Conservation (phyloP, 1,140 invertebrate genomes). For the Paraescarpia echinospica region DNA sequence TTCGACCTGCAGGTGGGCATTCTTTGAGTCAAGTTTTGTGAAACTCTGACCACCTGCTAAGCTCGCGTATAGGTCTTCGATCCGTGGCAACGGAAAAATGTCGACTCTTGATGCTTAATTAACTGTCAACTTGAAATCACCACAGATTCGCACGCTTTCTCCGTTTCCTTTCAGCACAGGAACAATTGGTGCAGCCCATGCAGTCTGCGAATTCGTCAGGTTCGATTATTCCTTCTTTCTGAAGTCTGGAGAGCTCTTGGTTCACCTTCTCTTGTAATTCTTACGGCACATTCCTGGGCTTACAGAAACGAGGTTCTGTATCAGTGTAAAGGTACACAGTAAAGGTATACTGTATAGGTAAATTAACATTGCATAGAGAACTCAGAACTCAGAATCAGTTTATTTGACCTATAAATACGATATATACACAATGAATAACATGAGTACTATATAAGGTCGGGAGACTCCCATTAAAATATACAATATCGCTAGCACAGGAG, state of each 20-base stretch:
- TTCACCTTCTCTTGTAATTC: slow-evolving; percentile 38
- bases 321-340: no score
- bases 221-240: slow-evolving; percentile 34
- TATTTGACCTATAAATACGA: no score
- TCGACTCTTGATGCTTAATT: slow-evolving; percentile 43
- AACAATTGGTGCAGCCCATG: slow-evolving; percentile 56
- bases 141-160: slow-evolving; percentile 45
- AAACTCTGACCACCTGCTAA: slow-evolving; percentile 42
- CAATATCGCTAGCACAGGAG: no score
- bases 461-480: no score
- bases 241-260: slow-evolving; percentile 36
- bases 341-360: no score
- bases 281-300: slow-evolving; percentile 37
- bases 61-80: slow-evolving; percentile 42
- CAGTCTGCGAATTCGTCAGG: slow-evolving; percentile 39
- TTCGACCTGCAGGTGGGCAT: slow-evolving; percentile 39
- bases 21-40: slow-evolving; percentile 41
- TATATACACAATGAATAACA: no score
- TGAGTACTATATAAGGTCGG: no score
- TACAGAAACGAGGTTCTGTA: slow-evolving; percentile 22
- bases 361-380: no score
- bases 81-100: slow-evolving; percentile 40
- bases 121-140: slow-evolving; percentile 52
- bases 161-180: slow-evolving; percentile 52
- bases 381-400: no score